Base-by-base conservation (phyloP, 2,113 vertebrate species). In the Pollachius pollachius region DNA sequence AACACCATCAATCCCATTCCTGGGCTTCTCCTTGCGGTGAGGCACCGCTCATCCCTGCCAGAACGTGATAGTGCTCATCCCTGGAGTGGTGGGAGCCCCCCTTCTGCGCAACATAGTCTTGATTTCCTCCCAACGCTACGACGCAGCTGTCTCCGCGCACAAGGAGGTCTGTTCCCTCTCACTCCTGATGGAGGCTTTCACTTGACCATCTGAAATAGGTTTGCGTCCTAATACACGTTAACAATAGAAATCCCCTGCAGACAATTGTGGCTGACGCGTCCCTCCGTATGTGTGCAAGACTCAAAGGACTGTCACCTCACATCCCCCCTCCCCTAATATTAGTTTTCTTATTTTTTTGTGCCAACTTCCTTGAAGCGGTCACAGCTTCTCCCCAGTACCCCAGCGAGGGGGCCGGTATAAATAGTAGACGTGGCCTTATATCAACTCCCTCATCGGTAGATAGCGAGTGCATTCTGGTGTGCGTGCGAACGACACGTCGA, bases 401-500 rank as follows among this genome's bases (percentile, higher is more conserved):
- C 72, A 76, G 83, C 84, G 73, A 86, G 80, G 74, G 85, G 78
- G 76, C 64, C 17, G 62, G 69, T 77, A 86, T 87, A 80, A 84
- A 85, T 73, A 83, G 71, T 77, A 75, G 71, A 70, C 69, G 57
- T 56, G 27, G 59, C 75, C 48, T 83, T 81, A 76, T 78, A 84
- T 90, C 78, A 79, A 71, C 73, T 78, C 75, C 62, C 76, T 79
- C 70, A 80, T 79, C 69, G 70, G 67, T 57, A 73, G 15, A 80
- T 80, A 85, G 69, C 70, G 72, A 80, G 84, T 73, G 75, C 65
- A 71, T 84, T 87, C 74, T 64, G 30, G 30, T 34, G 30, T 71
- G 72, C 76, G 71, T 72, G 75, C 58, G 61, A 73, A 78, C 79
- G 74, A 89, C 77, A 76, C 82, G 85, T 92, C 90, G 62, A 92